Percentiles rank a stretch among this genome's conserved stretches.
Conservation (phyloP, 2,113 vertebrate genomes). For the Sclerurus mexicanus region DNA sequence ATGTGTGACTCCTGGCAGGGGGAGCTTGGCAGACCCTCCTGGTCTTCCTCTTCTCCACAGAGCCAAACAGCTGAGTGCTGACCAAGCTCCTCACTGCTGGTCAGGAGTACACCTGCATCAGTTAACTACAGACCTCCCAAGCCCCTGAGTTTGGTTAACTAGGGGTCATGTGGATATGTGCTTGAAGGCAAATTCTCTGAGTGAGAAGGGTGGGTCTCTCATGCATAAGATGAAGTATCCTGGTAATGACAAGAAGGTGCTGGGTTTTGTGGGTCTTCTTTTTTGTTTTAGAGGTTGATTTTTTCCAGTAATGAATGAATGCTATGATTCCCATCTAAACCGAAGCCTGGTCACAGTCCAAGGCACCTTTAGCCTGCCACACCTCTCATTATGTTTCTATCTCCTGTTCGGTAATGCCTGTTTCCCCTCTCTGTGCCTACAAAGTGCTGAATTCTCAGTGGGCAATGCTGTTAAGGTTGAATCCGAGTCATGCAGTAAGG, state of each 20-base stretch:
- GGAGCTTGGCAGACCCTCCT: not conserved
- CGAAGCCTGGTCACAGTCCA: not conserved
- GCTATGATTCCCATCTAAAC: not conserved
- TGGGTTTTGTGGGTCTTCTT: not conserved
- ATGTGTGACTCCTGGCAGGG: not conserved
- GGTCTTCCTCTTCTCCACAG: not conserved
- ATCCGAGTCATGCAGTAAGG: not conserved
- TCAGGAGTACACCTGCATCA: too few relatives aligned
- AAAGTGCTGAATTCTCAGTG: not conserved
- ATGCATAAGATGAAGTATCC: not conserved
- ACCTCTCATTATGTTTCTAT: not conserved
- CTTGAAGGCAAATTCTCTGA: not conserved
- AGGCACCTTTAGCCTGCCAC: not conserved
- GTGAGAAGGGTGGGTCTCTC: not conserved
- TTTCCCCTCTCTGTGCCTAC: not conserved
- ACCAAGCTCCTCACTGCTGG: not conserved
- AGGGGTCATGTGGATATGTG: accelerated
- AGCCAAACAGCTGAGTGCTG: not conserved
- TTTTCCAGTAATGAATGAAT: not conserved
- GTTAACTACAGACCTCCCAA: not conserved
- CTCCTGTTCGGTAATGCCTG: not conserved
- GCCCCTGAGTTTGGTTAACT: not conserved
- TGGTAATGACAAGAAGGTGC: not conserved
- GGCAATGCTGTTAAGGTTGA: not conserved
- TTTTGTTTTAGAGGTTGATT: not conserved